These are phyloP conservation scores for Zaprionus ornatus DNA, from an alignment of 1,140 invertebrate genomes.

Conservation along the genomic window DNA sequence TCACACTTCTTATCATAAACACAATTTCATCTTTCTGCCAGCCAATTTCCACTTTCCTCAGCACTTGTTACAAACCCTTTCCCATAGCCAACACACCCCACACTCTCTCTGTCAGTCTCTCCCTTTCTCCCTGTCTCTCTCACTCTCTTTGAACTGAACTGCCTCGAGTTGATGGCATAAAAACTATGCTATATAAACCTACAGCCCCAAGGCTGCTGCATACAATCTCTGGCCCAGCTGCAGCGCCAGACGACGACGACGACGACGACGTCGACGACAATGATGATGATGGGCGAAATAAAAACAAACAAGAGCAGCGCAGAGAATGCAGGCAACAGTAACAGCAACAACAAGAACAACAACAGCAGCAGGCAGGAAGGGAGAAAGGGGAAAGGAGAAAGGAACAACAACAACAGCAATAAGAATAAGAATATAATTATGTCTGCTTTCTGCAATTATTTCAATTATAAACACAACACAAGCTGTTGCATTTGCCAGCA, in stretches of 20 bases:
- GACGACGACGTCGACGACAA: conserved; percentile 24
- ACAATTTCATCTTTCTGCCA: too few relatives aligned
- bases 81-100: not conserved
- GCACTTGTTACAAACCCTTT: not conserved
- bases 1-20: too few relatives aligned
- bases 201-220: conserved; percentile 24
- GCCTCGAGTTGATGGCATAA: not conserved
- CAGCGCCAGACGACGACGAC: conserved; percentile 7
- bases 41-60: not conserved
- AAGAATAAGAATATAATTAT: conserved; percentile 63
- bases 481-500: conserved; percentile 62
- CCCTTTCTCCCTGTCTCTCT: not conserved
- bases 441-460: conserved; percentile 70
- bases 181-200: conserved; percentile 31
- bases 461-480: conserved; percentile 73
- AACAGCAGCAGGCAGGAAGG: conserved; percentile 1
- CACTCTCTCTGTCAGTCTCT: not conserved
- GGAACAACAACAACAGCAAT: conserved; percentile 23
- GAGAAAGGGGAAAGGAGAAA: not conserved
- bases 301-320: conserved; percentile 15
- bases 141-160: not conserved
- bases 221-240: conserved; percentile 4
- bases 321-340: conserved; percentile 20
- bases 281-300: conserved; percentile 37
- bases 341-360: conserved; percentile 22